These are phyloP conservation scores for Exephanes ischioxanthus DNA, from an alignment of 2,888 invertebrate species.

Conservation along the genomic window DNA sequence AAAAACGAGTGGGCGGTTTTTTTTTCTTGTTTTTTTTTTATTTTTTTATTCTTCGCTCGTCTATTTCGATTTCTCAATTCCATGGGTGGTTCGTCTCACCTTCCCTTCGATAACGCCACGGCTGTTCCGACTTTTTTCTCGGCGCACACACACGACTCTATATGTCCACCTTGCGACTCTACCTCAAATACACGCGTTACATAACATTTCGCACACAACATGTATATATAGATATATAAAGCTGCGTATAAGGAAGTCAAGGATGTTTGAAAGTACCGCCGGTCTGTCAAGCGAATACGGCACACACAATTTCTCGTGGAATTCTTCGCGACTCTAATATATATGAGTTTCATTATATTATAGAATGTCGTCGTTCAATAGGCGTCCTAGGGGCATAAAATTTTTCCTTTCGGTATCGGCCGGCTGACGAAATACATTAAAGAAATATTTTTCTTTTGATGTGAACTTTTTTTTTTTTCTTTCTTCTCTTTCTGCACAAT, in stretches of 20 bases:
- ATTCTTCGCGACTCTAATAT: conserved; percentile 40
- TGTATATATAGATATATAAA: conserved; percentile 10
- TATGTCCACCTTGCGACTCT: conserved; percentile 10
- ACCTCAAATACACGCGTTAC: conserved; percentile 71
- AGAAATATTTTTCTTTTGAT: neutral
- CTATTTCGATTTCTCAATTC: conserved; percentile 43
- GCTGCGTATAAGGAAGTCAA: conserved; percentile 82
- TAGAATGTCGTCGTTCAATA: neutral
- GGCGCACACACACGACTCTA: conserved; percentile 6
- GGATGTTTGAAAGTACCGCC: conserved; percentile 83
- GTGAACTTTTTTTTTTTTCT: neutral
- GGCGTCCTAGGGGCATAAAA: neutral
- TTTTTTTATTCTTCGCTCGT: neutral
- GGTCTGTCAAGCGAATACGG: conserved; percentile 45
- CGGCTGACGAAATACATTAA: neutral
- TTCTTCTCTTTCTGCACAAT: neutral
- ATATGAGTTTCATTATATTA: neutral
- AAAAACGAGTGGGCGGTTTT: conserved; percentile 21
- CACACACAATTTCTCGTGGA: conserved; percentile 56
- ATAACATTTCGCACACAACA: conserved; percentile 78
- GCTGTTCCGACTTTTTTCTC: conserved; percentile 17
- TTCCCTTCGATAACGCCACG: conserved; percentile 23
- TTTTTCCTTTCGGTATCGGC: neutral
- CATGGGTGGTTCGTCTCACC: conserved; percentile 14
- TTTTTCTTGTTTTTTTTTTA: neutral